These are phyloP conservation scores for Venustoraphidia nigricollis DNA, from an alignment of 2,888 invertebrate genomes.

Conservation along the genomic window DNA sequence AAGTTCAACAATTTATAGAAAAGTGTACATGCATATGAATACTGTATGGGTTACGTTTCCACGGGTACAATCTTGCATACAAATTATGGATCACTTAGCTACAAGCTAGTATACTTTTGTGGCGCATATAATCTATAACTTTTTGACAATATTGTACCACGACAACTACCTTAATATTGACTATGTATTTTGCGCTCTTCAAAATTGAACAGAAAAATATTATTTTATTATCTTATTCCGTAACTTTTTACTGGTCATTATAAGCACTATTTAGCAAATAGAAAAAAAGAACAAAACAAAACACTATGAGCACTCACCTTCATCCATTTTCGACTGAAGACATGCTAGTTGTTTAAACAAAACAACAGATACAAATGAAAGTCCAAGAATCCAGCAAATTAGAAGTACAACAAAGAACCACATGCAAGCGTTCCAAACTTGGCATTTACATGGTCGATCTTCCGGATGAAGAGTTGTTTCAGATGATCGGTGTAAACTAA, in stretches of 20 bases:
- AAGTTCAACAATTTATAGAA: too few species aligned
- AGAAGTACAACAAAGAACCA: constrained; percentile 4
- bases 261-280: not conserved
- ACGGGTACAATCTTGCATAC: too few species aligned
- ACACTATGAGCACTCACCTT: constrained; percentile 9
- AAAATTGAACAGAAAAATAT: not conserved
- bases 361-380: constrained; percentile 14
- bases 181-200: not conserved
- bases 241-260: not conserved
- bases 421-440: not conserved
- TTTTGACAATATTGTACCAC: too few species aligned
- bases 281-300: not conserved
- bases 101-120: too few species aligned
- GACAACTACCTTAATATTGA: too few species aligned
- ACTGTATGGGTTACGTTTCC: too few species aligned
- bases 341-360: constrained; percentile 12
- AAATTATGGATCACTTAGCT: too few species aligned
- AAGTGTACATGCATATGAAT: too few species aligned
- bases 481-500: too few species aligned
- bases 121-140: too few species aligned
- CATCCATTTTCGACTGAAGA: constrained; percentile 12
- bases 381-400: constrained; percentile 13
- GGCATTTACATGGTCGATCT: constrained; percentile 3
- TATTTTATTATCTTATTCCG: not conserved
- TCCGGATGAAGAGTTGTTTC: not conserved